Conservation (phyloP, 2,113 vertebrate species). For the Leptobrachium ailaonicum region DNA sequence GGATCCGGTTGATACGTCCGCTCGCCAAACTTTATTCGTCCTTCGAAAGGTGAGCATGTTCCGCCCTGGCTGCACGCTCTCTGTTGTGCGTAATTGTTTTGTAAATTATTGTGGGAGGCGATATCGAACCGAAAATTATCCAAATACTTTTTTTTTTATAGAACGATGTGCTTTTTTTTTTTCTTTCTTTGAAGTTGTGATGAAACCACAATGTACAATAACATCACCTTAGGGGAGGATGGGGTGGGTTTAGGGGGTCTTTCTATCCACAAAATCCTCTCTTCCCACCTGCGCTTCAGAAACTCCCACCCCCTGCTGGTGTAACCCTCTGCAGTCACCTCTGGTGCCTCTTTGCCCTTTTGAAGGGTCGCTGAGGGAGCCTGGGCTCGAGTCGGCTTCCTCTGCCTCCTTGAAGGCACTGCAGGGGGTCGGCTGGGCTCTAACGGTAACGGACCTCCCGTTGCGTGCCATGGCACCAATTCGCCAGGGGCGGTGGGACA, state of each 20-base stretch:
- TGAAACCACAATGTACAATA: constrained; percentile 39
- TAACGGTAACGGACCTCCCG: not conserved
- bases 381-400: constrained; percentile 27
- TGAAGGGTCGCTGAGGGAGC: constrained; percentile 4
- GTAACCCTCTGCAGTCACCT: not conserved
- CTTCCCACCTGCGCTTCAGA: constrained; percentile 1
- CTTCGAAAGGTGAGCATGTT: too few species aligned
- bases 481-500: not conserved
- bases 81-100: too few species aligned
- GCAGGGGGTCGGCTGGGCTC: constrained; percentile 9
- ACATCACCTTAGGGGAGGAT: not conserved
- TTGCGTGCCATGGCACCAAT: constrained; percentile 30
- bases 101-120: too few species aligned
- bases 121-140: too few species aligned
- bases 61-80: too few species aligned
- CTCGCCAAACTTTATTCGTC: not conserved
- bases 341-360: not conserved
- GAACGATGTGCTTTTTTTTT: constrained; percentile 39
- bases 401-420: constrained; percentile 32
- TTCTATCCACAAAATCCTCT: constrained; percentile 7
- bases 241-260: not conserved
- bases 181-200: constrained; percentile 1
- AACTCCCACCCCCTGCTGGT: not conserved
- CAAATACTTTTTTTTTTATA: too few species aligned
- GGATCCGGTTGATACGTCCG: not conserved